Evolutionary conservation across 2,888 invertebrate species (phyloP).

Genomic region (Aphelenchoides bicaudatus): DNA sequence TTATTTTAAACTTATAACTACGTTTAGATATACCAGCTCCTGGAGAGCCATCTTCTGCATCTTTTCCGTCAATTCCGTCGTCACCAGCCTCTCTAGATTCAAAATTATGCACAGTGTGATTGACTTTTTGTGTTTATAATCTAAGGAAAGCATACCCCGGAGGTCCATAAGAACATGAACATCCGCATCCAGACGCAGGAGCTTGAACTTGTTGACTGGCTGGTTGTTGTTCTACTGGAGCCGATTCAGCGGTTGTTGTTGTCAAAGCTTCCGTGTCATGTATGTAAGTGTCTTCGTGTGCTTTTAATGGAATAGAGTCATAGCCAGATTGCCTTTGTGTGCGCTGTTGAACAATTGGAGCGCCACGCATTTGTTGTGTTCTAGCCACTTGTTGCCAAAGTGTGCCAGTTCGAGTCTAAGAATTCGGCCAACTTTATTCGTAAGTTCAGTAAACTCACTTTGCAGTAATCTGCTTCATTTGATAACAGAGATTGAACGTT

Average conservation of each 20-base stretch:
- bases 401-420: constrained; percentile 17
- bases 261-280: background rate
- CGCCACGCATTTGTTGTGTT: constrained; percentile 25
- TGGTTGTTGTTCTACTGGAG: background rate
- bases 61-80: constrained; percentile 29
- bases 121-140: no score
- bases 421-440: constrained; percentile 3
- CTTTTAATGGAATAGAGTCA: constrained; percentile 18
- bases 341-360: constrained; percentile 6
- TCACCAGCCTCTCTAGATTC: no score
- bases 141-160: no score
- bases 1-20: no score
- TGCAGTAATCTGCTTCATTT: constrained; percentile 48
- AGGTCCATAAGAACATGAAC: constrained; percentile 29
- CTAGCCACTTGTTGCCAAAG: constrained; percentile 37
- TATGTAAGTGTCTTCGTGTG: constrained; percentile 6
- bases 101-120: no score
- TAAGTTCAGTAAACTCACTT: no score
- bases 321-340: constrained; percentile 16
- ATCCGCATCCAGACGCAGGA: background rate
- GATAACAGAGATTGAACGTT: constrained; percentile 40
- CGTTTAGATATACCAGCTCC: no score
- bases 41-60: constrained; percentile 28
- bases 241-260: background rate
- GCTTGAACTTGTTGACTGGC: background rate